Evolutionary conservation across 1,140 invertebrate genomes (phyloP), one percentile per base, ranked within the genome.

Genomic region (Drosophila ambigua): DNA sequence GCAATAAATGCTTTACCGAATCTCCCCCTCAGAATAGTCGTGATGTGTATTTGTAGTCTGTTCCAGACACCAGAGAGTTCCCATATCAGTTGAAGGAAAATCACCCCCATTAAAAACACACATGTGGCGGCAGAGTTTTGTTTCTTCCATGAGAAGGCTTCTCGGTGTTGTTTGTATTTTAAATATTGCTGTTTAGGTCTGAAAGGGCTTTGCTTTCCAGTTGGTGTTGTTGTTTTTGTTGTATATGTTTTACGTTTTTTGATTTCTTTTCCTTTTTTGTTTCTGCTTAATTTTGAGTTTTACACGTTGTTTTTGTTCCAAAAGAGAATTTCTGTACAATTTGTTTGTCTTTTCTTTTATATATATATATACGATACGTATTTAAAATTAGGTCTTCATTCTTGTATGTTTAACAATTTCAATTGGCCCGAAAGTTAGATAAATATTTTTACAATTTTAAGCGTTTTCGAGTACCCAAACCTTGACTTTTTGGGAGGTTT

Each of bases 71-170:
- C 1, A 6, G 5, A 7, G 26, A 28, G 26, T 7, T 1, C 4
- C 13, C 39, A 44, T n/a, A 39, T 48, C 46, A 16, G 16, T 39
- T 39, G 39, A 49, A 49, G 0, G n/a, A 24, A 35, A 15, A 35
- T 6, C 4, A 15, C n/a, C 11, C 26, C 15, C 2, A 55, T 28
- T 31, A 16, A 63, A 64, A 77, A 82, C 48, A 31, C 46, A 58
- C 0, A 43, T 16, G 11, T 8, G 11, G 23, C 11, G 2, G 6
- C 31, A 53, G 23, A 39, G 15, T 8, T 54, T 46, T 68, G 52
- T 67, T 50, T 68, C 74, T 82, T 87, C 62, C 74, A 78, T 88
- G 82, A 85, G 82, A 85, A 85, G 82, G 82, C 82, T 88, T 88
- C 78, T 85, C 83, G 83, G 83, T 85, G 74, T 85, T 82, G 64